Percentiles rank a stretch among this genome's conserved stretches.
Conservation (phyloP, 1,140 invertebrate genomes). For the Aphidius ervi region DNA sequence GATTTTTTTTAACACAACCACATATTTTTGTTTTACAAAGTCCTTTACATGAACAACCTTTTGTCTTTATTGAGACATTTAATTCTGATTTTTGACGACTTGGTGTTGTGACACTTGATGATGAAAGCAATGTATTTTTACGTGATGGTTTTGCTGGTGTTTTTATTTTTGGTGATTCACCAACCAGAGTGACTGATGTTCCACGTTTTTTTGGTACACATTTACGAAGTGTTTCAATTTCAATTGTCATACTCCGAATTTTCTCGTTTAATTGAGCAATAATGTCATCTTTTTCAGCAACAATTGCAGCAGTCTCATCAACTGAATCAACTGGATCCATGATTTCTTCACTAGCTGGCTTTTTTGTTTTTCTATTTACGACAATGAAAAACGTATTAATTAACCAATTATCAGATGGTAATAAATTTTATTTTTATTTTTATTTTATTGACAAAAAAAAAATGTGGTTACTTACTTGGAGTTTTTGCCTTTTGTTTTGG, state of each 20-base stretch:
- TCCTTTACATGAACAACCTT: conserved; percentile 32
- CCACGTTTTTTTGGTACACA: neutral
- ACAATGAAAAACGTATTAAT: no score
- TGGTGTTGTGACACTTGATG: neutral
- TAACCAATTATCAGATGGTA: no score
- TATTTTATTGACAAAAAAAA: no score
- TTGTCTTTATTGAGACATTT: neutral
- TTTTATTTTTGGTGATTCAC: neutral
- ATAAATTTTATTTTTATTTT: no score
- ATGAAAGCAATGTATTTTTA: no score
- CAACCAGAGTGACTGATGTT: neutral
- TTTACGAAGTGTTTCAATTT: conserved; percentile 21
- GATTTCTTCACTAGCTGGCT: neutral
- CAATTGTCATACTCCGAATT: conserved; percentile 23
- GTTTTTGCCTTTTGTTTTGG: no score
- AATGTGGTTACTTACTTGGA: no score
- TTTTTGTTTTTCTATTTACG: neutral
- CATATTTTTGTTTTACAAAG: conserved; percentile 31
- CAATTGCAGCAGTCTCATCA: neutral
- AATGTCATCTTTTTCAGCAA: conserved; percentile 4
- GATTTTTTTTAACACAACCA: conserved; percentile 33
- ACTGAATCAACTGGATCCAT: neutral
- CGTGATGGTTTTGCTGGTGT: neutral
- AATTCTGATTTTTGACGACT: neutral
- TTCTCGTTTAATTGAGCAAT: conserved; percentile 26